Evolutionary conservation across 2,888 invertebrate genomes (phyloP).

Genomic region (Eristalinus aeneus): DNA sequence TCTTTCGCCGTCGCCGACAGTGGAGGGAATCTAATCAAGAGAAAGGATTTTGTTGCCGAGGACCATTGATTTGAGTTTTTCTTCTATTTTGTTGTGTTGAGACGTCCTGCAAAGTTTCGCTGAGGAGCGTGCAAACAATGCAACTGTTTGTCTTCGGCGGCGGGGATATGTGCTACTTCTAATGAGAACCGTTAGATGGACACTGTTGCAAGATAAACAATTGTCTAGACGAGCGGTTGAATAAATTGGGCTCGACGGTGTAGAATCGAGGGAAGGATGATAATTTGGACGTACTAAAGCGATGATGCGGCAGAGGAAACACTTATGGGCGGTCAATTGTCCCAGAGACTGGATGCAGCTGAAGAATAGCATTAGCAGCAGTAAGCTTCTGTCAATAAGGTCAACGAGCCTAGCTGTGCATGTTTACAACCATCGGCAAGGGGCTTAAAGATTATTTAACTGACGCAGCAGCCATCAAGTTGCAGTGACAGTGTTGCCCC

Average conservation of each 20-base stretch:
- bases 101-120: neutral
- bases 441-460: too few relatives aligned
- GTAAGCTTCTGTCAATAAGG: too few relatives aligned
- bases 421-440: too few relatives aligned
- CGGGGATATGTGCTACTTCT: slow-evolving; percentile 16
- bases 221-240: slow-evolving; percentile 53
- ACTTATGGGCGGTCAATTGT: too few relatives aligned
- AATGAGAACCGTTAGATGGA: slow-evolving; percentile 44
- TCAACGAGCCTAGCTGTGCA: too few relatives aligned
- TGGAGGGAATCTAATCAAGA: slow-evolving; percentile 53
- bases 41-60: slow-evolving; percentile 49
- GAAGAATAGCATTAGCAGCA: too few relatives aligned
- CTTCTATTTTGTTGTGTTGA: slow-evolving; percentile 1
- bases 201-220: slow-evolving; percentile 47
- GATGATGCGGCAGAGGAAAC: too few relatives aligned
- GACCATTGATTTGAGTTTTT: slow-evolving; percentile 13
- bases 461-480: too few relatives aligned
- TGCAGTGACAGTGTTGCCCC: too few relatives aligned
- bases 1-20: neutral
- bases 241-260: neutral
- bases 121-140: neutral
- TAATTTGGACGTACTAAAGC: too few relatives aligned
- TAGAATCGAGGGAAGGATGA: neutral
- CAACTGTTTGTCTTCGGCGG: slow-evolving; percentile 30
- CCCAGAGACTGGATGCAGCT: too few relatives aligned